Percentiles rank a stretch among this genome's conserved stretches.
Evolutionary conservation across 2,888 invertebrate species (phyloP).

Genomic region (Tetrapedia diversipes): DNA sequence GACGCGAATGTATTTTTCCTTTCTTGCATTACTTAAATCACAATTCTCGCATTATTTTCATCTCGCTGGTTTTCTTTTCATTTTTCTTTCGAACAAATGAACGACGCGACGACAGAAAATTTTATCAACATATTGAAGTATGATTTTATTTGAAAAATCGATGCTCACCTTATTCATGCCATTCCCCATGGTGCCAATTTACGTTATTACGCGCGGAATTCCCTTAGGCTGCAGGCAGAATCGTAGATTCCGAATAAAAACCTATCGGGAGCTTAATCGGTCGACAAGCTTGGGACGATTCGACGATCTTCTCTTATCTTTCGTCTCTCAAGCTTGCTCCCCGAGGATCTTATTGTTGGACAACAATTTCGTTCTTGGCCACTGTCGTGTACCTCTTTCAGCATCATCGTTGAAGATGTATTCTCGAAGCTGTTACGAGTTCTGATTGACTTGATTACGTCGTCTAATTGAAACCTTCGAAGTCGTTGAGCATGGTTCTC

Average conservation of each 20-base stretch:
- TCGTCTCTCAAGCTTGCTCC: slow-evolving; percentile 56
- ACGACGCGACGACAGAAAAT: not conserved
- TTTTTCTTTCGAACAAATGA: not conserved
- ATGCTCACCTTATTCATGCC: slow-evolving; percentile 93
- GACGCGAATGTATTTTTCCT: not conserved
- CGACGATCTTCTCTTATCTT: slow-evolving; percentile 49
- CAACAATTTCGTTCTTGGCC: slow-evolving; percentile 53
- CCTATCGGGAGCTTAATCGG: slow-evolving; percentile 61
- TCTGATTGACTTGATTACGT: slow-evolving; percentile 40
- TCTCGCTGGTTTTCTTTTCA: not conserved
- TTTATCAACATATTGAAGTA: not conserved
- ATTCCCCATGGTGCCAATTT: slow-evolving; percentile 88
- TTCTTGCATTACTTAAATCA: not conserved
- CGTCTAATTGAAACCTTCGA: slow-evolving; percentile 19
- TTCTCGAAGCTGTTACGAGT: slow-evolving; percentile 16
- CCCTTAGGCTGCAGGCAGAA: slow-evolving; percentile 15
- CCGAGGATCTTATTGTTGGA: slow-evolving; percentile 51
- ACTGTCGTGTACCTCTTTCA: slow-evolving; percentile 49
- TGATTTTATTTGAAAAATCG: not conserved
- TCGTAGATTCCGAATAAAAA: slow-evolving; percentile 31
- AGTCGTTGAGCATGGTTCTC: slow-evolving; percentile 2
- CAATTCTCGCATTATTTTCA: not conserved
- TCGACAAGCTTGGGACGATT: slow-evolving; percentile 26
- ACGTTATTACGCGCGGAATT: slow-evolving; percentile 51
- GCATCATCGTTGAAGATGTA: slow-evolving; percentile 61